Evolutionary conservation across 2,797 vertebrate genomes (phyloP).

Genomic region (Schizopygopsis pylzovi): DNA sequence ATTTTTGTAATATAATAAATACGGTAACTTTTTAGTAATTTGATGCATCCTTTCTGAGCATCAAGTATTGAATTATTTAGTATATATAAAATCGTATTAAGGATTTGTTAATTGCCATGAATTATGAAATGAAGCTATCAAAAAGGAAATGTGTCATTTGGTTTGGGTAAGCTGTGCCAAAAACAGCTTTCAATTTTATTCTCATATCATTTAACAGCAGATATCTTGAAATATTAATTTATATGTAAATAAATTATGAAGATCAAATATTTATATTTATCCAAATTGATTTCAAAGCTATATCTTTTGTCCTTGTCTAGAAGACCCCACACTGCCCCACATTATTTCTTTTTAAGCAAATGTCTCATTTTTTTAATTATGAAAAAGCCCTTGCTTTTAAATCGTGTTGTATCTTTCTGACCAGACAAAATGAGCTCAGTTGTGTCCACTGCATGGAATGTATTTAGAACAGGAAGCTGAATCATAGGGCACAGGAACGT

Average conservation of each 20-base stretch:
- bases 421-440: conserved; percentile 21
- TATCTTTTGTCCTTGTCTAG: background rate
- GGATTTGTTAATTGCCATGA: background rate
- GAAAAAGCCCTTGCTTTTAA: background rate
- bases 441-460: conserved; percentile 31
- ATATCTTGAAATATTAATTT: background rate
- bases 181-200: background rate
- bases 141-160: background rate
- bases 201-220: background rate
- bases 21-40: background rate
- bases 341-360: background rate
- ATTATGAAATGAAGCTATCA: background rate
- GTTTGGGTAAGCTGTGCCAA: background rate
- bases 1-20: background rate
- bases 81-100: background rate
- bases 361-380: background rate
- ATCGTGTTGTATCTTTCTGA: background rate
- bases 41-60: background rate
- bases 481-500: conserved; percentile 39
- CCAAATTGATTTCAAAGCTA: background rate
- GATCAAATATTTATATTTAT: background rate
- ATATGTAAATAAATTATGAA: background rate
- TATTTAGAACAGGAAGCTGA: conserved; percentile 52
- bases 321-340: background rate
- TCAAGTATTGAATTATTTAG: background rate